Evolutionary conservation across 2,888 invertebrate species (phyloP), one percentile per base, ranked within the genome.

Genomic region (Leptinotarsa peninsularis): DNA sequence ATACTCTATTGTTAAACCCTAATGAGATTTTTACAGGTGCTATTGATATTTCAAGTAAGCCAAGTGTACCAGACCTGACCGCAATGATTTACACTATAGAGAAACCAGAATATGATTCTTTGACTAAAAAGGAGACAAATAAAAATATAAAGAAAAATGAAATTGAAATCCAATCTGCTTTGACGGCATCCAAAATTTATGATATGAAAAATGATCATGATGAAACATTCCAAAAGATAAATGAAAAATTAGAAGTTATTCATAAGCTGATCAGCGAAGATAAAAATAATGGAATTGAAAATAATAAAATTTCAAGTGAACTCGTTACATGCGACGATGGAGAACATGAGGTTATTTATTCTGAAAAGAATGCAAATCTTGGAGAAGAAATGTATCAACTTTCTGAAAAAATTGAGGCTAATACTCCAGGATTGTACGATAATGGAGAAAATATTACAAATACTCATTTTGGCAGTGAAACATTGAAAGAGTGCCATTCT

Each of bases 241-340:
- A 52, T 23, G 67, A 74, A 67, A 74, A 74, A 58, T 27, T 74
- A 4, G n/a, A 74, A 52, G 33, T 23, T 4, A 71, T 74, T 21
- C 56, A 71, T 18, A 67, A 71, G 67, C n/a, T 71, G 13, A 71
- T 74, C n/a, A 23, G 49, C 4, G 74, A 74, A 67, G 71, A 74
- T 71, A 66, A 58, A 52, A 18, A 58, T 49, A n/a, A 49, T 17
- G 4, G 49, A 17, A 33, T 66, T 54, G 21, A 14, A 58, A 50
- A 52, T 54, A 23, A 50, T 43, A 27, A 54, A 27, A 60, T 0
- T 23, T 21, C 60, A 60, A 60, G 4, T 27, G 60, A 60, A 60
- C 2, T 27, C 1, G 0, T 60, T 60, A 14, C 60, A 27, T 5
- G 15, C 3, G 23, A 60, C 5, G 2, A 15, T 60, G 27, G 18